phyloP scores from a whole-genome alignment of 2,797 vertebrate genomes.

The Merluccius polli region DNA sequence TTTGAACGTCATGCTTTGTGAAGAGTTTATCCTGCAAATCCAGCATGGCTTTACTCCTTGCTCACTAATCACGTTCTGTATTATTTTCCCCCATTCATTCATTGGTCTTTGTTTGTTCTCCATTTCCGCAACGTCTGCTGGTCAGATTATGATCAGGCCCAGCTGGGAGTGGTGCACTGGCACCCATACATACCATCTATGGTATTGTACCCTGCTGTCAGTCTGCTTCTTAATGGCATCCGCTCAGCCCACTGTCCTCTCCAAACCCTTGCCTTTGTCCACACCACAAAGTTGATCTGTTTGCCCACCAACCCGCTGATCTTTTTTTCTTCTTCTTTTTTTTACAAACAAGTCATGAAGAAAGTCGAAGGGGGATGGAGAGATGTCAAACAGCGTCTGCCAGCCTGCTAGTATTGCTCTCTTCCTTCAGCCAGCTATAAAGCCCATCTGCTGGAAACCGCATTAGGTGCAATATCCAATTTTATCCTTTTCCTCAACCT shows the following conservation, averaged over 20 bases:
- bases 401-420: conserved; percentile 45
- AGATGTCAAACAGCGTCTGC: conserved; percentile 59
- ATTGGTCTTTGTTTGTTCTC: conserved; percentile 44
- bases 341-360: conserved; percentile 66
- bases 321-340: conserved; percentile 43
- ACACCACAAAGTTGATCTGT: conserved; percentile 72
- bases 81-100: conserved; percentile 16
- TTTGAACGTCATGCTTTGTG: not conserved
- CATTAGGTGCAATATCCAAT: conserved; percentile 88
- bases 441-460: conserved; percentile 69
- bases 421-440: conserved; percentile 56
- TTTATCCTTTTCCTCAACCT: conserved; percentile 82
- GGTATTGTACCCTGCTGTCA: conserved; percentile 55
- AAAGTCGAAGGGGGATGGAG: conserved; percentile 49
- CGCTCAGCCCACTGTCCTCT: conserved; percentile 43
- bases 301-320: conserved; percentile 70
- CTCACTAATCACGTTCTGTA: conserved; percentile 14
- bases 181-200: conserved; percentile 50
- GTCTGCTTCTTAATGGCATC: conserved; percentile 45
- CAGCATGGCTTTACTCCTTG: conserved; percentile 19
- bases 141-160: conserved; percentile 58
- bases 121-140: conserved; percentile 42
- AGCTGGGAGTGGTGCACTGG: conserved; percentile 51
- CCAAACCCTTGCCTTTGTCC: conserved; percentile 65
- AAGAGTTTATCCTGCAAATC: conserved; percentile 3